Base-by-base conservation (phyloP, 2,888 invertebrate genomes). In the Microchrysa polita region DNA sequence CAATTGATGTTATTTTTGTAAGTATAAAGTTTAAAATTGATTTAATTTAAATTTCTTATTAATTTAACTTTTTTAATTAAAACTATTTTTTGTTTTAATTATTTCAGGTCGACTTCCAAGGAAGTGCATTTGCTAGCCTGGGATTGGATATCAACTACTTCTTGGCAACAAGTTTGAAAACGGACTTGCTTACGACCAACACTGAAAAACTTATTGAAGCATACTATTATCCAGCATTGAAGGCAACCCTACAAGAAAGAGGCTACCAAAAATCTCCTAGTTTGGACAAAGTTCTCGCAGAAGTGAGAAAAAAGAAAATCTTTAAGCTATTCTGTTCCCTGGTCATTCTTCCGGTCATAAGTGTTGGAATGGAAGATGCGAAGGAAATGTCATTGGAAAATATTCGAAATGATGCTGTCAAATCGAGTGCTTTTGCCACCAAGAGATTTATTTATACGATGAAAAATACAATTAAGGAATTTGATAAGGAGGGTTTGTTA, bases 1-100 rank as follows among this genome's bases (percentile, higher is more conserved):
- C n/a, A 79, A 87, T 7, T 2, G 55, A 60, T 14, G 34, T 78
- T 86, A 87, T 78, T 84, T 87, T 84, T 87, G 87, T 79, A 79
- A 80, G 81, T 81, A 79, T 78, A 79, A 78, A 14, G 10, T 57
- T 10, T 2, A 20, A 53, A 20, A 14, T 61, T 22, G 16, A 14
- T 22, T n/a, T 1, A 14, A 18, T 14, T 61, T 14, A 4, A 27
- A n/a, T 40, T 61, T 1, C 27, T 27, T 34, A 1, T 61, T 14
- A 27, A 1, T 27, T 14, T 5, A 60, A 23, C 14, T 34, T 16
- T 16, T 18, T 42, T 63, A 20, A 4, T 0, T 63, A 67, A 48
- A 22, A n/a, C n/a, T 48, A 1, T 7, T 67, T 10, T 9, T 1
- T 22, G 20, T 75, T 76, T 0, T 73, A 83, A 84, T 1, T 22